Conservation (phyloP, 2,113 vertebrate genomes). For the Xiphophorus maculatus region DNA sequence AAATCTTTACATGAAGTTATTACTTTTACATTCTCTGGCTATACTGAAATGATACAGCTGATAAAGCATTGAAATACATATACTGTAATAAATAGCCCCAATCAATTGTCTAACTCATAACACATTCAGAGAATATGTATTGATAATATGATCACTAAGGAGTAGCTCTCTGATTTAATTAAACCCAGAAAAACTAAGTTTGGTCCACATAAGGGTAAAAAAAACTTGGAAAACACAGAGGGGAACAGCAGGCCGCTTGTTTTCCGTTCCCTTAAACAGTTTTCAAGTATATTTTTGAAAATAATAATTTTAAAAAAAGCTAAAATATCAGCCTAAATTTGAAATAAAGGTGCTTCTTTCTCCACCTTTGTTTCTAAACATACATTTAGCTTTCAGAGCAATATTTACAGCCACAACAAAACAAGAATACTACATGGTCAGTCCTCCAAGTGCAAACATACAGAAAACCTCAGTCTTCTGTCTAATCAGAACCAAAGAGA, state of each 20-base stretch:
- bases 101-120: slow-evolving; percentile 10
- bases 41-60: slow-evolving; percentile 46
- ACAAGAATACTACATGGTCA: slow-evolving; percentile 56
- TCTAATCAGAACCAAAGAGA: slow-evolving; percentile 36
- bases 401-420: slow-evolving; percentile 51
- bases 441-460: slow-evolving; percentile 43
- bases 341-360: slow-evolving; percentile 27
- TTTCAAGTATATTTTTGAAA: slow-evolving; percentile 64
- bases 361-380: slow-evolving; percentile 4
- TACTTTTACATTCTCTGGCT: slow-evolving; percentile 47
- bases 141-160: not conserved
- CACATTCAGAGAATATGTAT: slow-evolving; percentile 39
- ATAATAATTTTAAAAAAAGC: slow-evolving; percentile 19
- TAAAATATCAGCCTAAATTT: slow-evolving; percentile 1
- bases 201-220: slow-evolving; percentile 7
- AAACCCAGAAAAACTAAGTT: slow-evolving; percentile 1
- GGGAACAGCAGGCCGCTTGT: slow-evolving; percentile 24
- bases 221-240: slow-evolving; percentile 8
- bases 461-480: slow-evolving; percentile 21
- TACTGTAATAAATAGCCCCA: slow-evolving; percentile 32
- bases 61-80: slow-evolving; percentile 53
- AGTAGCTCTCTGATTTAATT: not conserved
- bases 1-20: slow-evolving; percentile 56
- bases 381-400: slow-evolving; percentile 11
- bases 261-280: slow-evolving; percentile 48